These are phyloP conservation scores for Colossoma macropomum DNA, from an alignment of 2,113 vertebrate species.

Conservation along the genomic window DNA sequence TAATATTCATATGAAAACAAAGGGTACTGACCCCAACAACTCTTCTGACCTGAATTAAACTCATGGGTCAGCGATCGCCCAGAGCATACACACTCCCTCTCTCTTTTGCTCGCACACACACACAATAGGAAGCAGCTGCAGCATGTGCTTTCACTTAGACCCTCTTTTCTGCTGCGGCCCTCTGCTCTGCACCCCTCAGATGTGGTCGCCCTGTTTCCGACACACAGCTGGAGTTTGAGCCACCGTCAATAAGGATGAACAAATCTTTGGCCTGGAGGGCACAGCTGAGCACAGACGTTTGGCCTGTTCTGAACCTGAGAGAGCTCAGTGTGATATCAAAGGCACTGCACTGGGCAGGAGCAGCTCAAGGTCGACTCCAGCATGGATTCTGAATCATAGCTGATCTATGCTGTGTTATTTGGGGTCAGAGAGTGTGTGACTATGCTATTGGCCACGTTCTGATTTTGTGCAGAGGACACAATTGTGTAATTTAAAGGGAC, in stretches of 20 bases:
- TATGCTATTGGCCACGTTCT: no score
- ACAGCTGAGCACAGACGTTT: conserved; percentile 27
- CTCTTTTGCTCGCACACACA: conserved; percentile 46
- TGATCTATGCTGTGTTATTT: no score
- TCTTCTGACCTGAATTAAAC: conserved; percentile 22
- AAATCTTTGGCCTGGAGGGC: conserved; percentile 57
- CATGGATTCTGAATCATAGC: not conserved
- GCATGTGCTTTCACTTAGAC: conserved; percentile 72
- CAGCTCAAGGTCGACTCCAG: not conserved
- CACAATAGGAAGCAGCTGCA: conserved; percentile 72
- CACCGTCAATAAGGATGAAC: conserved; percentile 55
- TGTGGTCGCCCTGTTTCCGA: conserved; percentile 66
- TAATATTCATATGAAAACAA: not conserved
- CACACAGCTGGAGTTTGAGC: conserved; percentile 59
- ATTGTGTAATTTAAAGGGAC: no score
- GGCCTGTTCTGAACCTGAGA: not conserved
- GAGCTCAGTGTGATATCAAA: not conserved
- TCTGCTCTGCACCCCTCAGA: conserved; percentile 65
- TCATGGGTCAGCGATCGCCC: not conserved
- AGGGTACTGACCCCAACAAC: conserved; percentile 27
- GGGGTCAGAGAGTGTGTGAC: no score
- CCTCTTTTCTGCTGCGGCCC: conserved; percentile 66
- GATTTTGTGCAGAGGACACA: no score
- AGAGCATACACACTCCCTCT: conserved; percentile 13
- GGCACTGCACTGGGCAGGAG: not conserved